Evolutionary conservation across 2,888 invertebrate genomes (phyloP).

Genomic region (Frankliniella intonsa): DNA sequence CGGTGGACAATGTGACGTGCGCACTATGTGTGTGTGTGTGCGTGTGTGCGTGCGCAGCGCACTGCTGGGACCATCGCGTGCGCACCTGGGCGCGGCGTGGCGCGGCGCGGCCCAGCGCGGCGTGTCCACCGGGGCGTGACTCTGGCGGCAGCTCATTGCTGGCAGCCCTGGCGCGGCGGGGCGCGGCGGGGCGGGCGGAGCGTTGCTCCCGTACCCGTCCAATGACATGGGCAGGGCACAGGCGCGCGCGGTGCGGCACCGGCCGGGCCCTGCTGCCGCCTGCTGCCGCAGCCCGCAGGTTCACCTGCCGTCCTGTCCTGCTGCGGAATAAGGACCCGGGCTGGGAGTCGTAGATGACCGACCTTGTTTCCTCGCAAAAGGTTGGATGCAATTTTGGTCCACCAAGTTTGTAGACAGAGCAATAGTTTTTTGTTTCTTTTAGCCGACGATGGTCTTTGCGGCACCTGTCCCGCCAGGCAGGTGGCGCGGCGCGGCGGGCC

Average conservation of each 20-base stretch:
- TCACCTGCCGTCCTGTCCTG: no score
- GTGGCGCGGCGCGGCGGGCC: no score
- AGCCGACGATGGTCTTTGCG: no score
- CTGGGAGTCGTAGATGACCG: no score
- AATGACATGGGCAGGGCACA: background rate
- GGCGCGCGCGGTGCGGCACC: background rate
- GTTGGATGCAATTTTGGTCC: no score
- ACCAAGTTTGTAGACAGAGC: no score
- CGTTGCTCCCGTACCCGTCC: background rate
- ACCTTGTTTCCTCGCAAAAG: no score
- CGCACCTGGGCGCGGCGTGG: background rate
- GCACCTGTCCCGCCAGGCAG: no score
- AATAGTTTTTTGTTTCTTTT: no score
- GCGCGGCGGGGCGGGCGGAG: background rate
- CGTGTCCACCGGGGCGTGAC: conserved; percentile 1
- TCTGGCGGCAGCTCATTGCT: background rate
- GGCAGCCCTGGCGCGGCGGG: background rate
- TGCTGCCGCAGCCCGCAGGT: background rate
- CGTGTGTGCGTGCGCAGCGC: background rate
- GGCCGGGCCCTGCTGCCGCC: background rate
- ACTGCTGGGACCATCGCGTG: background rate
- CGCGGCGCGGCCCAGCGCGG: background rate
- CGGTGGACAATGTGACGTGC: background rate
- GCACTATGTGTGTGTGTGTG: background rate
- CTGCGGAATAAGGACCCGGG: no score